These are phyloP conservation scores for Brachymystax lenok DNA, from an alignment of 2,797 vertebrate species.

Conservation along the genomic window DNA sequence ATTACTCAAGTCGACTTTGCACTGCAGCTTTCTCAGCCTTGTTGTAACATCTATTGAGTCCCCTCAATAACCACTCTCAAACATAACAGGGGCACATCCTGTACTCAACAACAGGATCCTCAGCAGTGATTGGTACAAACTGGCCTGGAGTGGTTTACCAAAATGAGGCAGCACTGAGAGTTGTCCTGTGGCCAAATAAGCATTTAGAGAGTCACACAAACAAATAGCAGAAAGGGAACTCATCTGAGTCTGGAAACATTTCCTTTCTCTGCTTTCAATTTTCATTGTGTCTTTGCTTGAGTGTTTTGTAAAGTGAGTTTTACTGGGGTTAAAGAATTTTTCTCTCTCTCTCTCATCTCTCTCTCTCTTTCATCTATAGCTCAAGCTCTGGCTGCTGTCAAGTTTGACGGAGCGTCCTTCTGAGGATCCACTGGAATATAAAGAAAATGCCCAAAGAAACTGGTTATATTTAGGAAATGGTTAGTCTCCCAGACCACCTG, in stretches of 20 bases:
- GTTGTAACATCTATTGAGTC: neutral
- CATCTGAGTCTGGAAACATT: neutral
- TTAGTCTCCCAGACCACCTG: slow-evolving; percentile 31
- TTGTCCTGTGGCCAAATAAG: neutral
- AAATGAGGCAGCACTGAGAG: neutral
- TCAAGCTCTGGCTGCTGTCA: slow-evolving; percentile 82
- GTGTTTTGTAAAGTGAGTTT: neutral
- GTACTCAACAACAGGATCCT: neutral
- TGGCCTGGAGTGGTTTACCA: neutral
- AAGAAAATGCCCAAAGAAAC: slow-evolving; percentile 31
- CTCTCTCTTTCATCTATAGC: slow-evolving; percentile 64
- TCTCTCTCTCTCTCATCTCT: neutral
- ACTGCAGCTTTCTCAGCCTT: neutral
- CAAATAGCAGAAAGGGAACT: neutral
- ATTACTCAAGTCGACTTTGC: neutral
- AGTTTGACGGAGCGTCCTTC: slow-evolving; percentile 85
- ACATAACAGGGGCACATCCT: neutral
- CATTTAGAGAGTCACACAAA: neutral
- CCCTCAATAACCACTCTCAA: neutral
- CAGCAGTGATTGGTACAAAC: neutral
- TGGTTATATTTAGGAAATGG: slow-evolving; percentile 25
- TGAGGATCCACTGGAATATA: slow-evolving; percentile 64
- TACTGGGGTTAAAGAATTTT: neutral
- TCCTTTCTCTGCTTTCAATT: neutral
- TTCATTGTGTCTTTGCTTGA: neutral